Base-by-base conservation (phyloP, 2,797 vertebrate genomes). In the Gastrophryne carolinensis region DNA sequence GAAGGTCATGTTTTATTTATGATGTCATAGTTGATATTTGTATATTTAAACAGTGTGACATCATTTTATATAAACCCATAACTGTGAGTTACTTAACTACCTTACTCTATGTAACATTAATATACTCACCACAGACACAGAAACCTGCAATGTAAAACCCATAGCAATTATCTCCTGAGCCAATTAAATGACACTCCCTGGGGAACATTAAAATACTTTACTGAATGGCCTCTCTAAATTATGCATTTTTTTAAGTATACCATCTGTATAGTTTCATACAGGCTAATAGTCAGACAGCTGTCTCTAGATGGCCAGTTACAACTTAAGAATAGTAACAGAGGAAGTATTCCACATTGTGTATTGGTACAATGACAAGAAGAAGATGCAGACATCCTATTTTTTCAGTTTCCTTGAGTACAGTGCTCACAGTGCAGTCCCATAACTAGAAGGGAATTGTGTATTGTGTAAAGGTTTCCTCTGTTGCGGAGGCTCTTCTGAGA, bases 221-320 rank as follows among this genome's bases (percentile, higher is more conserved):
- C 80, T 88, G 83, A 90, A 89, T 90, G 89, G 86, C 88, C 87
- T 84, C 85, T 82, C 87, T 92, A 90, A 90, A 91, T 92, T 90
- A 90, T 90, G 83, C 84, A 91, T 19, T 85, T 81, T 89, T 69
- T 89, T 91, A 90, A 90, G 87, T 0, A 0, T 83, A 81, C 88
- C 88, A 90, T 90, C 88, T 91, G 88, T 88, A 87, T 79, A 80
- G 73, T 80, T 87, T 85, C 65, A 78, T 50, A 72, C 27, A 53
- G 50, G 68, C 65, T 78, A 61, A 66, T 15, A 66, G 29, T 56
- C 68, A 66, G 75, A 72, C 75, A 72, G 68, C 61, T 72, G 75
- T 66, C 75, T 65, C 34, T 72, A 19, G 67, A 47, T 77, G 75
- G 65, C 75, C 75, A 58, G 50, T 26, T 64, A 53, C 50, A 78